Evolutionary conservation across 1,140 invertebrate species (phyloP).

Genomic region (Drosophila mayri): DNA sequence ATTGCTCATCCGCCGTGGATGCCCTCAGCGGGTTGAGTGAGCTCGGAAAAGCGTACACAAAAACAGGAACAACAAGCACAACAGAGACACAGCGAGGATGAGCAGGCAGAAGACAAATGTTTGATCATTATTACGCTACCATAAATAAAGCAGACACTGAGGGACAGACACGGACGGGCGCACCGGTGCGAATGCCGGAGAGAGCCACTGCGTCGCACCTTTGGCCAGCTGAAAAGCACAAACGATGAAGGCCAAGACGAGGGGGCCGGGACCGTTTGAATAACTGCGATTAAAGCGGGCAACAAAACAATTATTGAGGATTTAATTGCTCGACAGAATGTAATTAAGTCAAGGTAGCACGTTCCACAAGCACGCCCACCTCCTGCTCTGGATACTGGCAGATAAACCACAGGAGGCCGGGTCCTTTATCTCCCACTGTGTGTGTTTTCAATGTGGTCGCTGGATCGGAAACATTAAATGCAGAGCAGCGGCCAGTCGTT

Average conservation of each 20-base stretch:
- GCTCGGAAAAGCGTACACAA: conserved; percentile 48
- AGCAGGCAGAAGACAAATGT: conserved; percentile 71
- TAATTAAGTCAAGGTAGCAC: conserved; percentile 81
- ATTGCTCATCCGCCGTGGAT: conserved; percentile 61
- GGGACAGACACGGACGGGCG: conserved; percentile 49
- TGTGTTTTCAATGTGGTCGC: conserved; percentile 33
- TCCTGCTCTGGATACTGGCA: conserved; percentile 17
- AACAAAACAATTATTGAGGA: conserved; percentile 83
- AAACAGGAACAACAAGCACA: conserved; percentile 19
- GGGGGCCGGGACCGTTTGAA: conserved; percentile 58
- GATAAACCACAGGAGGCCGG: conserved; percentile 65
- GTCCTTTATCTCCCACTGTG: conserved; percentile 15
- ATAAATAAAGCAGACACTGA: conserved; percentile 74
- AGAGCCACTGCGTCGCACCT: conserved; percentile 48
- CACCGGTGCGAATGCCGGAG: conserved; percentile 21
- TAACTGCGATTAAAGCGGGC: conserved; percentile 78
- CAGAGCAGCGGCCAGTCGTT: conserved; percentile 35
- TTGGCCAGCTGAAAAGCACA: conserved; percentile 37
- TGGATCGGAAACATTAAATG: conserved; percentile 45
- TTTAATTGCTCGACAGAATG: conserved; percentile 82
- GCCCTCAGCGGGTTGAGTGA: conserved; percentile 36
- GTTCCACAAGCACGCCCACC: conserved; percentile 22
- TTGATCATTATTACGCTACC: conserved; percentile 78
- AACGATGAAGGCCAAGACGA: conserved; percentile 35
- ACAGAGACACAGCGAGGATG: conserved; percentile 11